These are phyloP conservation scores for Pyrgus malvae DNA, from an alignment of 2,888 invertebrate genomes.

Conservation along the genomic window DNA sequence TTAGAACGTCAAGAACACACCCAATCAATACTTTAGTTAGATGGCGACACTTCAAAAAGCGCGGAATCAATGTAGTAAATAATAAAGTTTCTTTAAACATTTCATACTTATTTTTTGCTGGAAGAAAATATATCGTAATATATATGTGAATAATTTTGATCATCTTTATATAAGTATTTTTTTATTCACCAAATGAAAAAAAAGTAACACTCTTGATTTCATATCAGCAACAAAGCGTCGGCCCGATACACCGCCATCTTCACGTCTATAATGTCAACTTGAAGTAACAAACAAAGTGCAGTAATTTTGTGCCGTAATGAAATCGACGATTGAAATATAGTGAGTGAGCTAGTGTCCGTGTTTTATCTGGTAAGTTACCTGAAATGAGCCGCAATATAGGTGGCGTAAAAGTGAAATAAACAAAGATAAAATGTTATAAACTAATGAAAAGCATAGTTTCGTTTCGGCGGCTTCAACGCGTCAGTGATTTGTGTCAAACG, in stretches of 20 bases:
- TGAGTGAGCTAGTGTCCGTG: conserved; percentile 55
- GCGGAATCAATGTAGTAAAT: neutral
- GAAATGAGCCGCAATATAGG: conserved; percentile 48
- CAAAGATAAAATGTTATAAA: conserved; percentile 44
- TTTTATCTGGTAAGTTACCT: conserved; percentile 64
- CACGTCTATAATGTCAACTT: conserved; percentile 66
- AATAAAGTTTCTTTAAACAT: neutral
- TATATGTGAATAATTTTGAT: too few species aligned
- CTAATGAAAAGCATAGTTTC: conserved; percentile 20
- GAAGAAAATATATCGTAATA: too few species aligned
- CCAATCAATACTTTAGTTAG: conserved; percentile 68
- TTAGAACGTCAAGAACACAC: conserved; percentile 46
- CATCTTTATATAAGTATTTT: too few species aligned
- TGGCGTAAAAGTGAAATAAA: conserved; percentile 64
- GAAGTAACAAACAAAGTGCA: conserved; percentile 54
- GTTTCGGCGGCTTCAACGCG: conserved; percentile 20
- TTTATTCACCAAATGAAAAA: too few species aligned
- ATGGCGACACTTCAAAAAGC: conserved; percentile 57
- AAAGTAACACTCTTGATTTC: conserved; percentile 34
- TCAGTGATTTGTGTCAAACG: conserved; percentile 13
- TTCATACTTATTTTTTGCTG: too few species aligned
- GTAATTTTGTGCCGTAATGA: conserved; percentile 59
- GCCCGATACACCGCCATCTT: conserved; percentile 75
- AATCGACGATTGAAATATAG: conserved; percentile 53
- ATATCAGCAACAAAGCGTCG: conserved; percentile 24